Percentiles rank a stretch among this genome's conserved stretches.
These are phyloP conservation scores for Miichthys miiuy DNA, from an alignment of 2,797 vertebrate species.

Conservation along the genomic window DNA sequence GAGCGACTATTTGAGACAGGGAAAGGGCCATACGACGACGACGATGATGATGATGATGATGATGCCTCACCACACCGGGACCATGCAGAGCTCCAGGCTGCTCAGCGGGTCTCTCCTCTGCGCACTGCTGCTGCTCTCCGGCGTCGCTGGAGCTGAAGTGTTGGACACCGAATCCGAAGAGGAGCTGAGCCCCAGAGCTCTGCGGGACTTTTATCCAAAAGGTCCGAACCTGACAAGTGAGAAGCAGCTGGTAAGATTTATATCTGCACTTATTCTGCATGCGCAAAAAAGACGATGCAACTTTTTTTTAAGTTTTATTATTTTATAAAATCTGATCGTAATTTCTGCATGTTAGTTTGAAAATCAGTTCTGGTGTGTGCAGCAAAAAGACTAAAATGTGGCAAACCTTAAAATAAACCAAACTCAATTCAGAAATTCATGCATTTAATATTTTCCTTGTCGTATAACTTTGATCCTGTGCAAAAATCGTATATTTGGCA, in stretches of 20 bases:
- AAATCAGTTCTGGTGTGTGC: not conserved
- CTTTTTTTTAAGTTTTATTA: not conserved
- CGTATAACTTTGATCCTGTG: not conserved
- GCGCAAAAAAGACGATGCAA: not conserved
- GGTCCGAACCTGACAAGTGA: slow-evolving; percentile 86
- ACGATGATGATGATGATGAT: slow-evolving; percentile 18
- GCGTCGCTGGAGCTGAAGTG: slow-evolving; percentile 62
- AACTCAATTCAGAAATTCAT: slow-evolving; percentile 3
- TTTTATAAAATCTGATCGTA: not conserved
- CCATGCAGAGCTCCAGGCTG: slow-evolving; percentile 84
- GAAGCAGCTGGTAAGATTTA: slow-evolving; percentile 86
- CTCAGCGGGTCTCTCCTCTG: slow-evolving; percentile 78
- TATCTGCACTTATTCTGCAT: not conserved
- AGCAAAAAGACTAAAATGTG: not conserved
- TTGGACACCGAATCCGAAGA: slow-evolving; percentile 76
- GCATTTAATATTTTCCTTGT: not conserved
- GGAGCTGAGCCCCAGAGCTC: slow-evolving; percentile 83
- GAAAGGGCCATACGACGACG: slow-evolving; percentile 39
- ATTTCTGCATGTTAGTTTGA: not conserved
- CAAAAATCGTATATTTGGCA: not conserved
- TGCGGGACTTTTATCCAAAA: slow-evolving; percentile 88
- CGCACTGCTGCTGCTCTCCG: slow-evolving; percentile 77
- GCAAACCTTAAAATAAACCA: not conserved
- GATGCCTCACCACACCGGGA: slow-evolving; percentile 43
- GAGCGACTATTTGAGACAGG: slow-evolving; percentile 41